These are phyloP conservation scores for Carettochelys insculpta DNA, from an alignment of 2,113 vertebrate species.

Conservation along the genomic window DNA sequence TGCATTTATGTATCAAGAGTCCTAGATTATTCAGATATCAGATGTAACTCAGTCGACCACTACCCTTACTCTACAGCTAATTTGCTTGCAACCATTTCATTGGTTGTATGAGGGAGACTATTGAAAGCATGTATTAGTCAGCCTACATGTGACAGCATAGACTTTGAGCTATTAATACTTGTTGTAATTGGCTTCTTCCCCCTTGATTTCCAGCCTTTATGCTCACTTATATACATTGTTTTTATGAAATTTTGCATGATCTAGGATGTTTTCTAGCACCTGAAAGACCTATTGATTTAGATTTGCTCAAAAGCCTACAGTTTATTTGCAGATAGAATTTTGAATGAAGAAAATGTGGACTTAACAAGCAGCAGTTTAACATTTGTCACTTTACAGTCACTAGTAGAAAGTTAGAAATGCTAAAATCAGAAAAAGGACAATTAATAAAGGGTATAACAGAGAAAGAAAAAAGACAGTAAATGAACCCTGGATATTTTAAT, in stretches of 20 bases:
- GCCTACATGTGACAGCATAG: not conserved
- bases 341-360: slow-evolving; percentile 37
- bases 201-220: not conserved
- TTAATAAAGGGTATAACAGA: slow-evolving; percentile 3
- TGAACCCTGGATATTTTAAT: slow-evolving; percentile 50
- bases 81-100: not conserved
- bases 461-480: slow-evolving; percentile 23
- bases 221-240: not conserved
- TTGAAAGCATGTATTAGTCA: not conserved
- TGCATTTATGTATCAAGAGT: not conserved
- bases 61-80: not conserved
- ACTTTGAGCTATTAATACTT: not conserved
- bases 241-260: not conserved
- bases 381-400: slow-evolving; percentile 58
- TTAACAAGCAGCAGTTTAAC: slow-evolving; percentile 50
- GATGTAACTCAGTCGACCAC: not conserved
- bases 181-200: not conserved
- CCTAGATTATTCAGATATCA: not conserved
- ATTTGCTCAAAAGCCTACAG: not conserved
- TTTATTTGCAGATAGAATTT: slow-evolving; percentile 31
- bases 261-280: not conserved
- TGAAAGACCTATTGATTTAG: not conserved
- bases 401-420: slow-evolving; percentile 43
- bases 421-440: slow-evolving; percentile 6
- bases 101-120: not conserved